These are phyloP conservation scores for Zosterops borbonicus DNA, from an alignment of 2,113 vertebrate genomes.

Conservation along the genomic window DNA sequence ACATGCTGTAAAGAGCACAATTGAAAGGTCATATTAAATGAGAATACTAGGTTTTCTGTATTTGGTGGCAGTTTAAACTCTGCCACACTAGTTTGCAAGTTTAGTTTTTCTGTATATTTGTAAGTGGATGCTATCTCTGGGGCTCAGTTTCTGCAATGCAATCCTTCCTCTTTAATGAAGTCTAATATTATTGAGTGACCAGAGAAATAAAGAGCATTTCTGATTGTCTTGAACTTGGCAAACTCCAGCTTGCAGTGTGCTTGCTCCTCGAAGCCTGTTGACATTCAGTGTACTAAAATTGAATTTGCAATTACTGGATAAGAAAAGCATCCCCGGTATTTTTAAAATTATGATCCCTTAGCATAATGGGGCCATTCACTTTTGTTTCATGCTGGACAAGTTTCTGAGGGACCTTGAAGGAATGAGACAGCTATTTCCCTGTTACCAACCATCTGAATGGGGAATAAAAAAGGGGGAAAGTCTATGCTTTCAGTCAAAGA, in stretches of 20 bases:
- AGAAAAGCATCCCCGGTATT: constrained; percentile 47
- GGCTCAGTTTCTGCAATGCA: not conserved
- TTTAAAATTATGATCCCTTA: constrained; percentile 23
- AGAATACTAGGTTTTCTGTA: not conserved
- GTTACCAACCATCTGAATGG: not conserved
- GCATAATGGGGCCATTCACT: constrained; percentile 36
- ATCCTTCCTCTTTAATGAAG: constrained; percentile 18
- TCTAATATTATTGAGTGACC: constrained; percentile 36
- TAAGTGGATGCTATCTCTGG: not conserved
- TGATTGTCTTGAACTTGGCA: constrained; percentile 28
- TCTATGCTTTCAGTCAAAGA: not conserved
- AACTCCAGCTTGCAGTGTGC: not conserved
- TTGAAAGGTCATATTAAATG: not conserved
- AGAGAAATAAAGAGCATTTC: constrained; percentile 35
- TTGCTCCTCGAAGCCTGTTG: constrained; percentile 21
- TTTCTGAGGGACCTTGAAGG: constrained; percentile 24
- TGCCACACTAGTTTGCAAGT: not conserved
- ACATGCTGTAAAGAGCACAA: not conserved
- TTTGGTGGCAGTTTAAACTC: not conserved
- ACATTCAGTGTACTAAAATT: constrained; percentile 40
- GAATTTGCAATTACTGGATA: constrained; percentile 48
- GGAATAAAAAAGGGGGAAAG: not conserved
- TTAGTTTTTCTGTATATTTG: not conserved
- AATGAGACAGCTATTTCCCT: constrained; percentile 16
- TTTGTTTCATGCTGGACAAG: constrained; percentile 5